Evolutionary conservation across 2,797 vertebrate species (phyloP), one percentile per base, ranked within the genome.

Genomic region (Phataginus tetradactyla): DNA sequence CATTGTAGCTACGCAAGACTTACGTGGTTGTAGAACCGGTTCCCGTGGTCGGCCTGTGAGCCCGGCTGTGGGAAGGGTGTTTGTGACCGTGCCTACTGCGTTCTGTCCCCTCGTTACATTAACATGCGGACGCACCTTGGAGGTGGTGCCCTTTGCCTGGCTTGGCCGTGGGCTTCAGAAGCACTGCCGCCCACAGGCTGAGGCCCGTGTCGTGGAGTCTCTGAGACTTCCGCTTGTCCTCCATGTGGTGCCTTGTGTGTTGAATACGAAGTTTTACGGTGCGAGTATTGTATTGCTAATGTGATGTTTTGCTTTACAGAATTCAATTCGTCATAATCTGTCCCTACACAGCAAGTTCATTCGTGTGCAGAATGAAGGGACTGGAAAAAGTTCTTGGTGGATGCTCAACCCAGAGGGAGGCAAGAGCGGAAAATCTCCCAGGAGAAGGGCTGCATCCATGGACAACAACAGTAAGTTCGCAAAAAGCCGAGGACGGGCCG

Each of bases 381-480:
- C 99, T 1, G 99, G 99, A 39, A 99, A 99, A 98, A 99, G 99
- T 98, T 99, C 99, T 9, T 99, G 99, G 99, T 99, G 99, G 99
- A 99, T 99, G 99, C 98, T 99, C 2, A 99, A 99, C 97, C 99
- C 99, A 0, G 99, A 99, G 97, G 99, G 99, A 9, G 99, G 99
- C 75, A 99, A 99, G 98, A 99, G 99, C 7, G 99, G 99, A 51
- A 99, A 99, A 96, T 99, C 99, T 15, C 99, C 99, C 3, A 99
- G 99, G 79, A 99, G 99, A 98, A 98, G 99, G 93, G 99, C 99
- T 0, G 99, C 99, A 0, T 99, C 99, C 94, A 99, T 99, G 99
- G 99, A 99, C 99, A 99, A 99, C 99, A 99, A 99, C 99, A 99
- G 99, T 99, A 99, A 99, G 98, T 99, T 99, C 98, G 98, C 99